These are phyloP conservation scores for Euclidia mi DNA, from an alignment of 2,888 invertebrate genomes.

Conservation along the genomic window DNA sequence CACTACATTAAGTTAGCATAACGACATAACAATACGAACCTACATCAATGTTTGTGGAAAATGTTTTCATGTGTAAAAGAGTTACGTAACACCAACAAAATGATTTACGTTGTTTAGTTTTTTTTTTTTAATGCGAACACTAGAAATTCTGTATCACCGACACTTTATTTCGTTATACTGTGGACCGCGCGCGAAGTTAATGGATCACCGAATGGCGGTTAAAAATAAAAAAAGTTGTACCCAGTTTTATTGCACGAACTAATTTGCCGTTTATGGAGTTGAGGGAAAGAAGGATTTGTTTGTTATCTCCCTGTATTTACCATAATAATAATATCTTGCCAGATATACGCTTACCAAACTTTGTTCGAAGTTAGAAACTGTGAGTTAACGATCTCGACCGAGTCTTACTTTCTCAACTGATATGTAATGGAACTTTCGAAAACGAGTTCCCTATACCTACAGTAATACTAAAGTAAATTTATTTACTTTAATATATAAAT, in stretches of 20 bases:
- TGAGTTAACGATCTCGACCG: conserved; percentile 32
- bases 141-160: neutral
- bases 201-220: neutral
- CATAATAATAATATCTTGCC: neutral
- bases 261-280: conserved; percentile 19
- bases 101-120: no score
- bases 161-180: neutral
- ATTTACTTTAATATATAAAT: conserved; percentile 1
- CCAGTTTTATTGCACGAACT: neutral
- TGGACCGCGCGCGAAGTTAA: neutral
- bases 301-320: no score
- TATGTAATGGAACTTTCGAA: conserved; percentile 26
- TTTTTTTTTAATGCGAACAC: no score
- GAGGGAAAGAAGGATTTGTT: conserved; percentile 41
- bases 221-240: neutral
- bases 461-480: no score
- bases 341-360: conserved; percentile 27
- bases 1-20: no score
- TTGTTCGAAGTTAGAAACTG: conserved; percentile 37
- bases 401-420: no score
- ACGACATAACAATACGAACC: no score
- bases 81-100: no score
- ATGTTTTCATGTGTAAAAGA: no score
- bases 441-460: conserved; percentile 9
- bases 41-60: no score